Evolutionary conservation across 2,113 vertebrate genomes (phyloP), one percentile per base, ranked within the genome.

Genomic region (Tyrannus savana): DNA sequence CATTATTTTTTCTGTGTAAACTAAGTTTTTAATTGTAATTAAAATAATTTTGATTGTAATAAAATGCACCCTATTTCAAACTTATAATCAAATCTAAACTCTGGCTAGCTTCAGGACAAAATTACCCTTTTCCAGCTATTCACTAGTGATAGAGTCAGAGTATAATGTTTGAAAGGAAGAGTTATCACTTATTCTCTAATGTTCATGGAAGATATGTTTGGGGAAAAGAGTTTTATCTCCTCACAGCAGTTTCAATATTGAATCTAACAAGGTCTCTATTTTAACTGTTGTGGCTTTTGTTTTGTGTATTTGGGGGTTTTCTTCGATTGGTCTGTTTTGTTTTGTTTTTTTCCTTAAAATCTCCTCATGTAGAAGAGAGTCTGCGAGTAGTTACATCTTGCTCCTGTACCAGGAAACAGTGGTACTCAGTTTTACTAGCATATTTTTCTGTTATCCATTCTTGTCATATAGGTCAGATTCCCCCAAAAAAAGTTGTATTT

Each of bases 261-360:
- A 73, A 11, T 59, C 8, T 68, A 35, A 44, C 9, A 58, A 19
- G 6, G 3, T 64, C 14, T 50, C 16, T 62, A 0, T 42, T 76
- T 71, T 37, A 67, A 28, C 6, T 37, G 1, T 4, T 7, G 2
- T 46, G 16, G 16, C 3, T 2, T 25, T 75, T 68, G 3, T 25
- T 41, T 12, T 21, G 21, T 39, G 19, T 7, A 25, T 39, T 30
- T 42, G 56, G 17, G 17, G 4, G 12, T 74, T 53, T 14, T 15
- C 44, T 19, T 19, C 14, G 12, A 6, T 3, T 42, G 27, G 6
- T 4, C 35, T 73, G 14, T 22, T 56, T 30, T 25, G 50, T 79
- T 56, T 30, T 14, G 0, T 21, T 72, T 27, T 9, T 7, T 58
- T 11, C 9, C 31, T 53, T 53, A 25, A 12, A 71, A 87, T 81